phyloP scores from a whole-genome alignment of 2,797 vertebrate species.

The Eutrigla gurnardus region DNA sequence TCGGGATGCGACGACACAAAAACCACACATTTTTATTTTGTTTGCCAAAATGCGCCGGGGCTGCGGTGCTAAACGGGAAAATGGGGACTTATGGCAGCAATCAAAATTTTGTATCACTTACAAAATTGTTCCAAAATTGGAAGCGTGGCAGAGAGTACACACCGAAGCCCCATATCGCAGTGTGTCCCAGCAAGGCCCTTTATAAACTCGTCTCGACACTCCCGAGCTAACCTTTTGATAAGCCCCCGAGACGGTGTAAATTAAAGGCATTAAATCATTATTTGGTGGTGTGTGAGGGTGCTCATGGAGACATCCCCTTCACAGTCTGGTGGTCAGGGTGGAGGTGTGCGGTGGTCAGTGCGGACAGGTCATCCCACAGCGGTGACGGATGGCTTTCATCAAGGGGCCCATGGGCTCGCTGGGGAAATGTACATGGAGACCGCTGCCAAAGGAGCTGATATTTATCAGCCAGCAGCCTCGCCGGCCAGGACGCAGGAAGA shows the following conservation, averaged over 20 bases:
- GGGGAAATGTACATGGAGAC: conserved; percentile 88
- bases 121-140: conserved; percentile 34
- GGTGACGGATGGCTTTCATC: conserved; percentile 97
- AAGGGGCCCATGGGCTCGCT: conserved; percentile 87
- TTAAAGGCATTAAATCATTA: conserved; percentile 99
- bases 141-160: conserved; percentile 1
- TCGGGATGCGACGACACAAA: conserved; percentile 42
- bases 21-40: conserved; percentile 34
- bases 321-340: conserved; percentile 88
- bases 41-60: conserved; percentile 40
- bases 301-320: conserved; percentile 96
- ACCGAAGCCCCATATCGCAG: conserved; percentile 27
- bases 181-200: conserved; percentile 61
- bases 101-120: conserved; percentile 31
- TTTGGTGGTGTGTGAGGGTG: conserved; percentile 84
- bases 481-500: conserved; percentile 42
- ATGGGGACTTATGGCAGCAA: conserved; percentile 41
- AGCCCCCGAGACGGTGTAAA: conserved; percentile 89
- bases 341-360: conserved; percentile 82
- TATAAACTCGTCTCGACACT: conserved; percentile 75
- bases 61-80: conserved; percentile 15
- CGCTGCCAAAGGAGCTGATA: conserved; percentile 88
- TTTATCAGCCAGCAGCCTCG: conserved; percentile 72
- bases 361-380: conserved; percentile 92
- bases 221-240: conserved; percentile 85